Percentiles rank a stretch among this genome's conserved stretches.
Evolutionary conservation across 1,140 invertebrate species (phyloP).

Genomic region (Meloidogyne hapla): DNA sequence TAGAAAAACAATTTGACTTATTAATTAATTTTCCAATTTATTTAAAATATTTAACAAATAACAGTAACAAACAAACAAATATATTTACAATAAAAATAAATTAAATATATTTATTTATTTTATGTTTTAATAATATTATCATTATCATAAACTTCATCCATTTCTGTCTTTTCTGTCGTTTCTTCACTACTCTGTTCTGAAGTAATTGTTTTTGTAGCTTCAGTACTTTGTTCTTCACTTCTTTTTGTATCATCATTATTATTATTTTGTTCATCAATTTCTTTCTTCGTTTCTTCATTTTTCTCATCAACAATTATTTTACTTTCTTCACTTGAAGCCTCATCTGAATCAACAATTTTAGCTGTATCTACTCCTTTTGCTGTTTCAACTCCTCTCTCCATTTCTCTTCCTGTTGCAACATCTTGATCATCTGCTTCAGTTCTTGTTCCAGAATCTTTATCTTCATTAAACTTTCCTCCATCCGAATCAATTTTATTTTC

Average conservation of each 20-base stretch:
- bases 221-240: not conserved
- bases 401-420: not conserved
- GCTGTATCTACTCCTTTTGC: not conserved
- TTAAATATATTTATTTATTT: too few species aligned
- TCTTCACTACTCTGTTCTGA: not conserved
- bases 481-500: not conserved
- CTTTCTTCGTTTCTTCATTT: not conserved
- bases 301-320: not conserved
- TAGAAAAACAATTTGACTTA: too few species aligned
- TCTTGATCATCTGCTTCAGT: not conserved
- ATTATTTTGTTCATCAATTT: too few species aligned
- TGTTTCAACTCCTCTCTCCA: not conserved
- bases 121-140: too few species aligned
- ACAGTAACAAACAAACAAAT: too few species aligned
- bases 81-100: too few species aligned
- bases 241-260: too few species aligned
- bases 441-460: not conserved
- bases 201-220: not conserved
- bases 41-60: too few species aligned
- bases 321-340: not conserved
- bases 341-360: not conserved
- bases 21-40: too few species aligned
- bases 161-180: too few species aligned
- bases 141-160: too few species aligned
- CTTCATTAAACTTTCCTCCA: not conserved